Conservation (phyloP, 2,797 vertebrate genomes). For the Acrocephalus scirpaceus region DNA sequence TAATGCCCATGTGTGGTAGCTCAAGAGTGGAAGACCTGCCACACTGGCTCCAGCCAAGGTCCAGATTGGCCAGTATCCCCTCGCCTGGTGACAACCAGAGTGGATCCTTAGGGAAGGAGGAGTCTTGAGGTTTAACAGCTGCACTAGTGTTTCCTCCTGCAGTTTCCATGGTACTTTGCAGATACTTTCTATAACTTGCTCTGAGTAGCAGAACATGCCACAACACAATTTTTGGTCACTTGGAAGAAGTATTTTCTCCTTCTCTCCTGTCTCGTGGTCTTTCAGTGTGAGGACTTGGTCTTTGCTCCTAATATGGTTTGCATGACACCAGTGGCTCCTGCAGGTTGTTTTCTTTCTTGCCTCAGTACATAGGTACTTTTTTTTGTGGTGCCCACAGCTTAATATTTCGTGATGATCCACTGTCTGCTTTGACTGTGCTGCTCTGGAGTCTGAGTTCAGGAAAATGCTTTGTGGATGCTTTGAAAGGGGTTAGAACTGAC, state of each 20-base stretch:
- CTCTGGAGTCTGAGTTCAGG: neutral
- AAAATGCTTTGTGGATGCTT: neutral
- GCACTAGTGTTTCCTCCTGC: neutral
- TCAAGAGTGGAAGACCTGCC: neutral
- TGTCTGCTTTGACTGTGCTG: neutral
- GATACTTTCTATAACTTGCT: neutral
- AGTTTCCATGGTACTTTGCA: neutral
- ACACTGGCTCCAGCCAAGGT: neutral
- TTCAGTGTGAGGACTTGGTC: neutral
- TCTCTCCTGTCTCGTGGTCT: neutral
- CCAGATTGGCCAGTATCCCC: fast-evolving
- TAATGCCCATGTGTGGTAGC: neutral
- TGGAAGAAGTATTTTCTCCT: neutral
- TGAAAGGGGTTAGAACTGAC: neutral
- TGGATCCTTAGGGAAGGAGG: neutral
- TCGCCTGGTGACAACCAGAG: neutral
- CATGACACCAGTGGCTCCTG: neutral
- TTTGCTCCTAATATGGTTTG: neutral
- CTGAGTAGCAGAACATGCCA: neutral
- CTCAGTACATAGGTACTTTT: neutral
- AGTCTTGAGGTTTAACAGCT: neutral
- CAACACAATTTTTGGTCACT: neutral
- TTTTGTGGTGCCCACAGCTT: neutral
- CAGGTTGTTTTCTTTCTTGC: neutral
- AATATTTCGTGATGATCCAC: neutral